Percentiles rank a stretch among this genome's conserved stretches.
These are phyloP conservation scores for Xyrichtys novacula DNA, from an alignment of 2,797 vertebrate species.

Conservation along the genomic window DNA sequence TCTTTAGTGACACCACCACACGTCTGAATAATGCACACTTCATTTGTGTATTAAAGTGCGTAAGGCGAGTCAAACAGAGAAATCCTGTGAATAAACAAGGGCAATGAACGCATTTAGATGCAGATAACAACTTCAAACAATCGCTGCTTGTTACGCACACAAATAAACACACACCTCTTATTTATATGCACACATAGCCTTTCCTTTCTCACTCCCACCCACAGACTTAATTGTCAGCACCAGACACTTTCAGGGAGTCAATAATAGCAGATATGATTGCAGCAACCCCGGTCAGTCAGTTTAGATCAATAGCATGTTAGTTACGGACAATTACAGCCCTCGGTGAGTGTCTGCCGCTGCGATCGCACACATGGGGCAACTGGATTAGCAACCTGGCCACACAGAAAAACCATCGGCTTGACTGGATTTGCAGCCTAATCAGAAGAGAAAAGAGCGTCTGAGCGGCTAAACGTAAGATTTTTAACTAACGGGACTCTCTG, in stretches of 20 bases:
- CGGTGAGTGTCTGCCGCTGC: slow-evolving; percentile 4
- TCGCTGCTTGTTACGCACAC: neutral
- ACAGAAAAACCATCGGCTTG: slow-evolving; percentile 21
- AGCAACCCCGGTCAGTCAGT: slow-evolving; percentile 37
- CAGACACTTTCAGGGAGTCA: slow-evolving; percentile 42
- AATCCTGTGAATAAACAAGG: slow-evolving; percentile 4
- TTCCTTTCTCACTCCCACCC: neutral
- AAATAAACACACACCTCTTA: slow-evolving; percentile 8
- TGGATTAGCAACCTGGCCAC: slow-evolving; percentile 9
- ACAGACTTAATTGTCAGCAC: slow-evolving; percentile 27
- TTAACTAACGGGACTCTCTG: no score
- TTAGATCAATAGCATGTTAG: slow-evolving; percentile 67
- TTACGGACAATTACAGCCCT: slow-evolving; percentile 45
- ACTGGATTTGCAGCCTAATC: slow-evolving; percentile 13
- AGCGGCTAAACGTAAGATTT: no score
- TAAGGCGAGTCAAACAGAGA: slow-evolving; percentile 12
- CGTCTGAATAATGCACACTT: neutral
- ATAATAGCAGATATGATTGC: slow-evolving; percentile 60
- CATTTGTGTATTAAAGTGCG: neutral
- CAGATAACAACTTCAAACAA: slow-evolving; percentile 1
- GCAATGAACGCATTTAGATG: slow-evolving; percentile 8
- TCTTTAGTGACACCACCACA: slow-evolving; percentile 21
- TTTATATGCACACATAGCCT: slow-evolving; percentile 11
- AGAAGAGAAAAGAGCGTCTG: neutral
- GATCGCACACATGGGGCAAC: slow-evolving; percentile 18